Percentiles rank a stretch among this genome's conserved stretches.
Evolutionary conservation across 2,797 vertebrate genomes (phyloP).

Genomic region (Notoglanidium macrostoma): DNA sequence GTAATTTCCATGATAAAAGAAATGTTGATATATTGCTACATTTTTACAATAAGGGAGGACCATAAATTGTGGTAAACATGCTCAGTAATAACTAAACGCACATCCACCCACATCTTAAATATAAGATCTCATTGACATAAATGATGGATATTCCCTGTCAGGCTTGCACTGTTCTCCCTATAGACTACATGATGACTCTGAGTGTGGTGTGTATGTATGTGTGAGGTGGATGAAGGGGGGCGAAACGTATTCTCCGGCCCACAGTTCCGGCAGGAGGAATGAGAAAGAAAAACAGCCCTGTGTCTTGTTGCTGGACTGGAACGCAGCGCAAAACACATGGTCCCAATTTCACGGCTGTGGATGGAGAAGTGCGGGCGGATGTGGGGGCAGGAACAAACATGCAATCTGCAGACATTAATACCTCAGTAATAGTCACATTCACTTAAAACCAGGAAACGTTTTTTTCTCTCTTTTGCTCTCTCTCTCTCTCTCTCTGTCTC

Average conservation of each 20-base stretch:
- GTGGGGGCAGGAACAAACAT: conserved; percentile 73
- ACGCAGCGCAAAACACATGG: conserved; percentile 69
- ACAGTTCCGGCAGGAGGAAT: conserved; percentile 61
- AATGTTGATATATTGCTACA: conserved; percentile 17
- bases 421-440: conserved; percentile 75
- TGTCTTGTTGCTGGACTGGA: conserved; percentile 59
- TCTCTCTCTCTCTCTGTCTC: neutral
- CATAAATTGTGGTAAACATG: conserved; percentile 36
- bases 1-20: conserved; percentile 39
- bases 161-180: conserved; percentile 15
- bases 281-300: conserved; percentile 59
- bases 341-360: conserved; percentile 77
- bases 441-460: conserved; percentile 72
- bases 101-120: conserved; percentile 49
- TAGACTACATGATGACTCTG: conserved; percentile 31
- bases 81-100: conserved; percentile 25
- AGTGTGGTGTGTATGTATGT: conserved; percentile 24
- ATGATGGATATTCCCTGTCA: conserved; percentile 16
- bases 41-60: conserved; percentile 41
- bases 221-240: conserved; percentile 15
- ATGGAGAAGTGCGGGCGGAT: conserved; percentile 75
- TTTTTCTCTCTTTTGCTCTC: conserved; percentile 6
- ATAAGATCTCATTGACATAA: conserved; percentile 30
- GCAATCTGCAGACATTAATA: conserved; percentile 80
- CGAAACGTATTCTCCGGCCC: conserved; percentile 44